Evolutionary conservation across 2,797 vertebrate genomes (phyloP).

Genomic region (Benthosema pterotum): DNA sequence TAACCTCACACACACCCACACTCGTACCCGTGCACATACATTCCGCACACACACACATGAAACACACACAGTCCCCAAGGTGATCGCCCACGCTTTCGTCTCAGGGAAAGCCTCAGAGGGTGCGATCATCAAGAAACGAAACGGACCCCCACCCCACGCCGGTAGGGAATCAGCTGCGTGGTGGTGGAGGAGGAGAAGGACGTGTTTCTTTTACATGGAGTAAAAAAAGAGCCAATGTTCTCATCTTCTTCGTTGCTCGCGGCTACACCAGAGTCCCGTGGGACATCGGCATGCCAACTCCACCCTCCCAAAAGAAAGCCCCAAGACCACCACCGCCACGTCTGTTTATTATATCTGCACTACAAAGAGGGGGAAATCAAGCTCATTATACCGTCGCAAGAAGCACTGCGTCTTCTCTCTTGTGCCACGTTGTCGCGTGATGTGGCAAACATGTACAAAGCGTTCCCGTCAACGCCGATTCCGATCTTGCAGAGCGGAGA

Average conservation of each 20-base stretch:
- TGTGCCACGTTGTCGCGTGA: slow-evolving; percentile 36
- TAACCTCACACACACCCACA: too few relatives aligned
- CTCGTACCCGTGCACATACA: neutral
- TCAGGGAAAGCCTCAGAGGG: slow-evolving; percentile 55
- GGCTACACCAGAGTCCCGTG: slow-evolving; percentile 63
- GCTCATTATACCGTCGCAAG: slow-evolving; percentile 59
- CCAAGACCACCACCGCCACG: too few relatives aligned
- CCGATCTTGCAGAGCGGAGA: slow-evolving; percentile 29
- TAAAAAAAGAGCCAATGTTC: slow-evolving; percentile 73
- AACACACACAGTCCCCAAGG: slow-evolving; percentile 33
- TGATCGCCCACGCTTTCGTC: slow-evolving; percentile 53
- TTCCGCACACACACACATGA: slow-evolving; percentile 7
- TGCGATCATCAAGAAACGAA: slow-evolving; percentile 46
- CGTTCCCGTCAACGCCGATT: slow-evolving; percentile 35
- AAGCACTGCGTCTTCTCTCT: slow-evolving; percentile 60
- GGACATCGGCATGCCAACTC: slow-evolving; percentile 69
- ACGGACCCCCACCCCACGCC: too few relatives aligned
- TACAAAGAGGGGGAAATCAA: slow-evolving; percentile 62
- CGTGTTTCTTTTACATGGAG: slow-evolving; percentile 53
- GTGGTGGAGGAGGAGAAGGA: slow-evolving; percentile 39
- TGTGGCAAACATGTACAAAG: slow-evolving; percentile 24
- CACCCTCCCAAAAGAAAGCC: slow-evolving; percentile 58
- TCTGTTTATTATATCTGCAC: slow-evolving; percentile 63
- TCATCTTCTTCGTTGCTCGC: slow-evolving; percentile 67
- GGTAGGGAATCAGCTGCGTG: slow-evolving; percentile 46